Conservation (phyloP, 2,113 vertebrate species). For the Brachionichthys hirsutus region DNA sequence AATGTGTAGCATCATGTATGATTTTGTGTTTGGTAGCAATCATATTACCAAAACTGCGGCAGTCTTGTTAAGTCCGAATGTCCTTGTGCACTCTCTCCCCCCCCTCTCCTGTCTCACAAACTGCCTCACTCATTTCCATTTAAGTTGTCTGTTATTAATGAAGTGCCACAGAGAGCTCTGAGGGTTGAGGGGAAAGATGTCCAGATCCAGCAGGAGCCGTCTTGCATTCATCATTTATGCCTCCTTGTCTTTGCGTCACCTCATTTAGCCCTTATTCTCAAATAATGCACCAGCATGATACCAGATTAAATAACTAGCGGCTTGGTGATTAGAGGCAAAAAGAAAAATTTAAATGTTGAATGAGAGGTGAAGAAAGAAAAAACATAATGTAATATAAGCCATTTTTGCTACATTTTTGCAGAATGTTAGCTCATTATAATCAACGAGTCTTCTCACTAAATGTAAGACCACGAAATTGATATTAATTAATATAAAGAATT, state of each 20-base stretch:
- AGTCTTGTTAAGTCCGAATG: no score
- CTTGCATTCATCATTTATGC: constrained; percentile 82
- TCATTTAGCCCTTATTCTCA: constrained; percentile 66
- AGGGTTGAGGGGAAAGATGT: constrained; percentile 62
- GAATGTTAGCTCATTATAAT: no score
- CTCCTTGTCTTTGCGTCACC: constrained; percentile 74
- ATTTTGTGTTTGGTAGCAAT: no score
- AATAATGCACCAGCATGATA: constrained; percentile 14
- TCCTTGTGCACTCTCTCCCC: neutral
- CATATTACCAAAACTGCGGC: no score
- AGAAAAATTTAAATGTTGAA: neutral
- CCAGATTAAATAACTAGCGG: constrained; percentile 30
- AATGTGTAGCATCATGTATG: no score
- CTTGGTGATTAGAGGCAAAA: constrained; percentile 24
- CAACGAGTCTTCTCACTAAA: neutral
- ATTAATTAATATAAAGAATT: no score
- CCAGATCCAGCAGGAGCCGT: constrained; percentile 63
- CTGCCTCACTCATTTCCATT: constrained; percentile 39
- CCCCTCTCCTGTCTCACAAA: constrained; percentile 12
- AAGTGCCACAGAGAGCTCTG: constrained; percentile 44
- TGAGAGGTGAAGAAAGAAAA: neutral
- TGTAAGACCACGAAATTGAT: neutral
- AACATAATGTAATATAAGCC: constrained; percentile 18
- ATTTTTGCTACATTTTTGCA: neutral
- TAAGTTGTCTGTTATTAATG: constrained; percentile 40